Evolutionary conservation across 2,797 vertebrate genomes (phyloP), one percentile per base, ranked within the genome.

Genomic region (Channallabes apus): DNA sequence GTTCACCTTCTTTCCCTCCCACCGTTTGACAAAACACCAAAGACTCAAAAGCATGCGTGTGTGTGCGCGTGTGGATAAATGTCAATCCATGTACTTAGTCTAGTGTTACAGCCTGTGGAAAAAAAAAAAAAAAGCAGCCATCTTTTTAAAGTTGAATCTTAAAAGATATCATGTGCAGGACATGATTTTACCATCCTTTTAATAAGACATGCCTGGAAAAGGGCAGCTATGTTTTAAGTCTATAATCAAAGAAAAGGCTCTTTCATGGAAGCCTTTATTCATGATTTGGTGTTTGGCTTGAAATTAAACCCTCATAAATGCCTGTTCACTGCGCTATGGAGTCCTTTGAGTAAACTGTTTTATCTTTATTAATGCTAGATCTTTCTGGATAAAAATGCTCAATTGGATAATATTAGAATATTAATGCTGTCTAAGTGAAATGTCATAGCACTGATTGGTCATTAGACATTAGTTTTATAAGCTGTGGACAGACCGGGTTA

Each of bases 261-360:
- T 89, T 91, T 83, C 86, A 90, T 89, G 88, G 87, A 89, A 90
- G 38, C 85, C 84, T 93, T 91, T 91, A 91, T 92, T 91, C 87
- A 88, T 90, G 89, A 87, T 92, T 89, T 90, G 90, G 91, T 90
- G 93, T 88, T 89, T 85, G 41, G 41, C 51, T 82, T 85, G 91
- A 82, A 89, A 89, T 88, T 90, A 88, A 87, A 88, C 85, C 67
- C 59, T 86, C 83, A 82, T 86, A 86, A 89, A 85, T 35, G 72
- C 75, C 69, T 32, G 85, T 73, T 67, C 87, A 81, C 68, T 58
- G 85, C 58, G 51, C 62, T 59, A 69, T 54, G 62, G 82, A 64
- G 35, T 83, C 62, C 84, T 89, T 87, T 84, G 68, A 88, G 86
- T 90, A 89, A 93, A 92, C 88, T 89, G 84, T 80, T 85, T 88